Evolutionary conservation across 2,113 vertebrate species (phyloP).

Genomic region (Anolis carolinensis): DNA sequence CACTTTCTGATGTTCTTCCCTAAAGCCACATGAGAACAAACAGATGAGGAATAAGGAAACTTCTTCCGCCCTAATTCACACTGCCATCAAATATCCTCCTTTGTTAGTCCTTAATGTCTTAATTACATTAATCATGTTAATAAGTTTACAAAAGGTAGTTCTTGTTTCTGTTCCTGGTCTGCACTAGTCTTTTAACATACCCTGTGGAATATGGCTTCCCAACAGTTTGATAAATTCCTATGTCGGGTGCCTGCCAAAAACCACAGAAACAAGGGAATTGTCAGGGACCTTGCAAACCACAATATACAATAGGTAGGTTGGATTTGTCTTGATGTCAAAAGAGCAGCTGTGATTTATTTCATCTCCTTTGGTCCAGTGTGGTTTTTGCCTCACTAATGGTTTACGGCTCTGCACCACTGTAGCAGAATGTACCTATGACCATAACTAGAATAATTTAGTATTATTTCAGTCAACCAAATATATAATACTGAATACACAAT

Average conservation of each 20-base stretch:
- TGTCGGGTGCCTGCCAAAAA: background rate
- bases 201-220: background rate
- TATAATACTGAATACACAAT: background rate
- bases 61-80: background rate
- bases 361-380: background rate
- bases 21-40: conserved; percentile 61
- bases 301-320: background rate
- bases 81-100: background rate
- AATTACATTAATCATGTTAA: background rate
- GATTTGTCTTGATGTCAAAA: background rate
- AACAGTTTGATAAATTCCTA: background rate
- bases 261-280: background rate
- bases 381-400: background rate
- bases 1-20: conserved; percentile 88
- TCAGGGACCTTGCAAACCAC: background rate
- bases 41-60: conserved; percentile 13
- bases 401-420: too few relatives aligned
- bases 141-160: fast-evolving
- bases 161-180: background rate
- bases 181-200: background rate
- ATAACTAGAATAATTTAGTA: too few relatives aligned
- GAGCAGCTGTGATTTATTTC: background rate
- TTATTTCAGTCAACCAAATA: background rate
- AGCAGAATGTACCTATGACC: too few relatives aligned
- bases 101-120: background rate